Base-by-base conservation (phyloP, 2,797 vertebrate genomes). In the Rhincodon typus region DNA sequence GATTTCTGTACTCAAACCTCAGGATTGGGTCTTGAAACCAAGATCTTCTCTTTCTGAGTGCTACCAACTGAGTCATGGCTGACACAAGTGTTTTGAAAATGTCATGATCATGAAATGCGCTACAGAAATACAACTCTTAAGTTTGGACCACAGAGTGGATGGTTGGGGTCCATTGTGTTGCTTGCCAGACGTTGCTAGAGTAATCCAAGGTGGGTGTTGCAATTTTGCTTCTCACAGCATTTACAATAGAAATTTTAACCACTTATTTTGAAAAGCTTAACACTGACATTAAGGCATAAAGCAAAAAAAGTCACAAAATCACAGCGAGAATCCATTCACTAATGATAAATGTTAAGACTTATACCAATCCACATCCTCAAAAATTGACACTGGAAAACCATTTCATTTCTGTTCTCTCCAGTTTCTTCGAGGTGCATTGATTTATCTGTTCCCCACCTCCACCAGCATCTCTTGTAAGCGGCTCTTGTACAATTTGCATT, bases 401-500 rank as follows among this genome's bases (percentile, higher is more conserved):
- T 77, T 95, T 42, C 13, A 30, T 95, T 57, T 95, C 27, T 6
- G 13, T 23, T 53, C 25, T 50, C 27, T 34, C 50, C 46, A 30
- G 13, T 88, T 57, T 66, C n/a, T 50, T 53, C 27, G 6, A 15
- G 2, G 17, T 72, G 69, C 23, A 94, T 70, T 53, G 70, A 77
- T 74, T 50, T 50, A 95, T 95, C 46, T 77, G 13, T 19, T 50
- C 27, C 42, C 94, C 12, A 7, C 74, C 74, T 30, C 94, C 88
- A 95, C 46, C 70, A 74, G 25, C 23, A 72, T 27, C 42, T 53
- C 13, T 50, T 13, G 17, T 5, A 6, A 53, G 42, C 25, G 53
- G 42, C 94, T 53, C 27, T 53, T 57, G 15, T 70, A 74, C 70
- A 53, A 95, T 94, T 94, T 94, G 67, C 23, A 94, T 94, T 72